phyloP scores from a whole-genome alignment of 2,113 vertebrate species.

The Helogale parvula region DNA sequence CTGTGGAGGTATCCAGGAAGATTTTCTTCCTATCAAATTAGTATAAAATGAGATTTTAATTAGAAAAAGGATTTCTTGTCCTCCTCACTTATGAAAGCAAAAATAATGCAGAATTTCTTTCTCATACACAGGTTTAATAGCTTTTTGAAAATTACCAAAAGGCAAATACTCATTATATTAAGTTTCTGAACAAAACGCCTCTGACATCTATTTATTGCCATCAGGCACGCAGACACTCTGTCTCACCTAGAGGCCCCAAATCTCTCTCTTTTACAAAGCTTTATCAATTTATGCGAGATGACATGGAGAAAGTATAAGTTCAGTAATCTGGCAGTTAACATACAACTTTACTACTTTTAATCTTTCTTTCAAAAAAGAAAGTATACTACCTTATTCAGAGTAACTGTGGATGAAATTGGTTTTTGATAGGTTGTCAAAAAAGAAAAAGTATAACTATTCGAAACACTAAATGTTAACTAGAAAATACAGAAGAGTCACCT shows the following conservation, averaged over 20 bases:
- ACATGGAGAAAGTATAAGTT: not conserved
- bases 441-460: not conserved
- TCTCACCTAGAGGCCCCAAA: not conserved
- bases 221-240: not conserved
- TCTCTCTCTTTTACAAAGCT: not conserved
- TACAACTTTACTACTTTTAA: not conserved
- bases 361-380: slow-evolving; percentile 1
- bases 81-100: slow-evolving; percentile 57
- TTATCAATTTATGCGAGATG: not conserved
- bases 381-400: not conserved
- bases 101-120: slow-evolving; percentile 19
- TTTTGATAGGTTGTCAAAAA: not conserved
- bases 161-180: slow-evolving; percentile 52
- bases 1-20: not conserved
- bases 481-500: not conserved
- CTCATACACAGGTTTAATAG: slow-evolving; percentile 7
- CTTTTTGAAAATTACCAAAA: slow-evolving; percentile 54
- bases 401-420: not conserved
- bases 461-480: not conserved
- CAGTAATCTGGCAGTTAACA: not conserved
- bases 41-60: slow-evolving; percentile 64
- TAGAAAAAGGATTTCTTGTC: slow-evolving; percentile 19
- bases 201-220: not conserved
- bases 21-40: slow-evolving; percentile 36
- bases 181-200: slow-evolving; percentile 23